Percentiles rank a stretch among this genome's conserved stretches.
These are phyloP conservation scores for Lophius americanus DNA, from an alignment of 2,797 vertebrate species.

Conservation along the genomic window DNA sequence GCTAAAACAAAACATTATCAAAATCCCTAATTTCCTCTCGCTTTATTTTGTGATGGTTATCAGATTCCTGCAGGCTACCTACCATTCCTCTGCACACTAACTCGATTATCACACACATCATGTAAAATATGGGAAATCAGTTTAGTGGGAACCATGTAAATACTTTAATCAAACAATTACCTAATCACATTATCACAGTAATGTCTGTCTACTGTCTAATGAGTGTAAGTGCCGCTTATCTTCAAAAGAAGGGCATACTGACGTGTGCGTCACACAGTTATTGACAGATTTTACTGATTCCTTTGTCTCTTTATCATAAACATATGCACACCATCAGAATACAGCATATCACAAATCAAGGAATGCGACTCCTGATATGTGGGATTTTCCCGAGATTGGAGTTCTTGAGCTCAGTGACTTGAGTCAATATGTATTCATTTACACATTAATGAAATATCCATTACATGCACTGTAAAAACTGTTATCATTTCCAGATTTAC, in stretches of 20 bases:
- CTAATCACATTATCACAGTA: slow-evolving; percentile 19
- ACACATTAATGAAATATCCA: slow-evolving; percentile 26
- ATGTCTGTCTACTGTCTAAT: slow-evolving; percentile 13
- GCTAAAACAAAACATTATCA: not conserved
- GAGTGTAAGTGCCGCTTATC: slow-evolving; percentile 13
- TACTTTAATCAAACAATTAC: slow-evolving; percentile 40
- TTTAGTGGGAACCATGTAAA: slow-evolving; percentile 42
- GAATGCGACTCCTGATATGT: slow-evolving; percentile 14
- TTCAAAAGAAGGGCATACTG: not conserved
- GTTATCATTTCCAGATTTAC: not conserved
- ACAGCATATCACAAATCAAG: not conserved
- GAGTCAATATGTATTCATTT: slow-evolving; percentile 39
- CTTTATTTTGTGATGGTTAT: slow-evolving; percentile 40
- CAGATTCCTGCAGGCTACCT: slow-evolving; percentile 35
- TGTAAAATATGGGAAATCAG: slow-evolving; percentile 52
- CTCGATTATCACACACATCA: slow-evolving; percentile 50
- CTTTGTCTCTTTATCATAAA: not conserved
- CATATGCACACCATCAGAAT: not conserved
- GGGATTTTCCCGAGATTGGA: slow-evolving; percentile 8
- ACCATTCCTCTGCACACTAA: slow-evolving; percentile 35
- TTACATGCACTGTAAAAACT: not conserved
- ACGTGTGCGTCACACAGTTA: not conserved
- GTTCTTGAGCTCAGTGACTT: slow-evolving; percentile 9
- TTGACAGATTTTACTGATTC: not conserved
- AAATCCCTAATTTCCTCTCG: not conserved